Base-by-base conservation (phyloP, 2,888 invertebrate species). In the Globia sparganii region DNA sequence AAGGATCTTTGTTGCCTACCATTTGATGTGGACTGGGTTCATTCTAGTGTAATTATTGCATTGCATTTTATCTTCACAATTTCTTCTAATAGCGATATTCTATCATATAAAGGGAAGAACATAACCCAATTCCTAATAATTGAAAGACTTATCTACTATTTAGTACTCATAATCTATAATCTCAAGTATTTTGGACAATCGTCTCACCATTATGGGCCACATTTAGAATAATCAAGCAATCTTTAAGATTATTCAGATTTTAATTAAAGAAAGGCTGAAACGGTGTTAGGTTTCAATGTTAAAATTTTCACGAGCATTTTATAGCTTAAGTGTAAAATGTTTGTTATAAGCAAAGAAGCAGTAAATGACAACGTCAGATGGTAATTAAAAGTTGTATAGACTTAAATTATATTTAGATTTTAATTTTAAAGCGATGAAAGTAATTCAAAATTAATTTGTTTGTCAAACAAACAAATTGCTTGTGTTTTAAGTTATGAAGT, bases 251-350 rank as follows among this genome's bases (percentile, higher is more conserved):
- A 59, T 71, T 67, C 46, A 77, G 59, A 81, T 70, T 85, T 81
- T 72, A 87, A 81, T 86, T 87, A 75, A 81, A 78, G 25, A 70
- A 69, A 64, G 65, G 68, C 64, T 77, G 49, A 73, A 78, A 72
- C 46, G n/a, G 28, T 78, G 56, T 78, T 77, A 59, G 68, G 37
- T 53, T 46, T 66, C 72, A 72, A 43, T 28, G 58, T 77, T 28
- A 69, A 75, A 61, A 84, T 74, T 80, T 78, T 74, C 49, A 76
- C 66, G 49, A 83, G 62, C 56, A 61, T 79, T 85, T 81, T 74
- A 80, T 68, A 77, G 49, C 64, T 70, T 28, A 21, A 37, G 61
- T 61, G 43, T 77, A 65, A 79, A 80, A 69, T 78, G 11, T 78
- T 80, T 68, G 40, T n/a, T 72, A 21, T 58, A 2, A 53, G 31